Evolutionary conservation across 2,888 invertebrate species (phyloP), one percentile per base, ranked within the genome.

Genomic region (Andrena praecox): DNA sequence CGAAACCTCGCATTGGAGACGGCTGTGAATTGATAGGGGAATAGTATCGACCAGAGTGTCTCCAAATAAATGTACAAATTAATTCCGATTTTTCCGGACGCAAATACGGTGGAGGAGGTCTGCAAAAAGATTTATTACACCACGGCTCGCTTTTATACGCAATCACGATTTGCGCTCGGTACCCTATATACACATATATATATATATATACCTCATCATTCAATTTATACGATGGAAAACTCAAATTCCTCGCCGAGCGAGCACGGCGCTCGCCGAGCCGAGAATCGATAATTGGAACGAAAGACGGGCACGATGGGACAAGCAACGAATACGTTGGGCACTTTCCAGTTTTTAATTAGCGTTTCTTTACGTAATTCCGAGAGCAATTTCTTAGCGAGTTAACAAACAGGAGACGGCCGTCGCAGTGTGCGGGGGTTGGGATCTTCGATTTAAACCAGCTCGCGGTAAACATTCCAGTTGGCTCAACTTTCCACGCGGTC

Each of bases 381-480:
- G 80, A 77, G 84, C 78, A 87, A 85, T 79, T 81, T 80, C 84
- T 89, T 77, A 76, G 84, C 79, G 54, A 87, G 81, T 88, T 88
- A 80, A 77, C 80, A 83, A 88, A 88, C 82, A 81, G 81, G 69
- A 35, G 42, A 56, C 69, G 35, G 70, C 76, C 64, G 79, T 56
- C 69, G 72, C 56, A 72, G 79, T 64, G 68, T 66, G 67, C 72
- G 76, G 69, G 72, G 68, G 70, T 67, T 67, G 54, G 77, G 81
- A 59, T 84, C 69, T 82, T 85, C 78, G 87, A 85, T 90, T 85
- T 84, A 76, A 86, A 87, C 69, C 68, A 80, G 85, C 84, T 80
- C 84, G 88, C 86, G 89, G 89, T 89, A 91, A 91, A 91, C 91
- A 91, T 91, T 89, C 88, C 87, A 90, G 89, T 87, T 88, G 74